Evolutionary conservation across 2,797 vertebrate species (phyloP).

Genomic region (Melanitta fusca): DNA sequence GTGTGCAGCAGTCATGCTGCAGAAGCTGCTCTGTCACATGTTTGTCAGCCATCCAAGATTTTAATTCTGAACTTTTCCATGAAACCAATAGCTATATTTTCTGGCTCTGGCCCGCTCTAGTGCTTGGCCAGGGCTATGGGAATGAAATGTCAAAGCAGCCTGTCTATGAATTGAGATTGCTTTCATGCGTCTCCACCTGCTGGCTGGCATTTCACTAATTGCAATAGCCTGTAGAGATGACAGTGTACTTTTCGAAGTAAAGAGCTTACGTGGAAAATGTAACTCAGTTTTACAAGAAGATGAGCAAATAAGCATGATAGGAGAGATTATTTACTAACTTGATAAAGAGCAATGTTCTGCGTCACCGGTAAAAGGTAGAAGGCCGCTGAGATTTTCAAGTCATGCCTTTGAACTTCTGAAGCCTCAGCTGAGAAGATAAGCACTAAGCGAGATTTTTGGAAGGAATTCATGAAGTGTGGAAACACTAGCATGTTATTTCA

Average conservation of each 20-base stretch:
- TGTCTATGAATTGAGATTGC: slow-evolving; percentile 42
- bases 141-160: slow-evolving; percentile 35
- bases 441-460: background rate
- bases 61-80: background rate
- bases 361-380: background rate
- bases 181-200: slow-evolving; percentile 78
- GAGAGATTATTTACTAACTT: background rate
- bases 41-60: slow-evolving; percentile 5
- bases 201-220: slow-evolving; percentile 65
- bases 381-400: background rate
- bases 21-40: background rate
- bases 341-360: background rate
- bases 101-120: background rate
- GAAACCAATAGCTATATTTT: background rate
- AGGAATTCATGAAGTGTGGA: background rate
- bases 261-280: background rate
- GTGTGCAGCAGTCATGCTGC: background rate
- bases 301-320: accelerated
- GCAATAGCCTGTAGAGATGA: slow-evolving; percentile 1
- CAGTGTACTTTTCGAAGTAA: background rate
- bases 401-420: background rate
- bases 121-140: slow-evolving; percentile 48
- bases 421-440: background rate
- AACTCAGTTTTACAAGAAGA: background rate
- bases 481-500: background rate